These are phyloP conservation scores for Acanthurus lineatus DNA, from an alignment of 2,797 vertebrate species.

Conservation along the genomic window DNA sequence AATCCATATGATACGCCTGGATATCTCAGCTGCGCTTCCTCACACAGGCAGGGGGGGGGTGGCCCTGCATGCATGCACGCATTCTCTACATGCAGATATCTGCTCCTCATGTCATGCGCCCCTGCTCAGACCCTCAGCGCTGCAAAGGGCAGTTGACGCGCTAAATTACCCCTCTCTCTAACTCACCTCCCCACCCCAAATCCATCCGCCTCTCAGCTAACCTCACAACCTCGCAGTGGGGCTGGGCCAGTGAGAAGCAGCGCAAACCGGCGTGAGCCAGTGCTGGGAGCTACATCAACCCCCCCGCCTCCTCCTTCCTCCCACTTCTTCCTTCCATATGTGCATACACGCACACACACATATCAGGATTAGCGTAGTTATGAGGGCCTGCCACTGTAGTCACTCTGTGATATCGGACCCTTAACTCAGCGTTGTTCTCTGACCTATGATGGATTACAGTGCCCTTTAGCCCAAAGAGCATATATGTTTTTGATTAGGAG, in stretches of 20 bases:
- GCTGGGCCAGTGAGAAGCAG: constrained; percentile 77
- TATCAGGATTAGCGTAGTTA: constrained; percentile 25
- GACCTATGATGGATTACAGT: not conserved
- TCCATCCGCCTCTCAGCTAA: constrained; percentile 43
- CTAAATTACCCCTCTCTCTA: constrained; percentile 32
- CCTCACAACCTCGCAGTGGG: constrained; percentile 55
- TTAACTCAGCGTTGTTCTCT: constrained; percentile 1
- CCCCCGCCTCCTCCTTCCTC: constrained; percentile 55
- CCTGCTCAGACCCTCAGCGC: constrained; percentile 44
- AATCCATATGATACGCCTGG: constrained; percentile 20
- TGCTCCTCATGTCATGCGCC: constrained; percentile 34
- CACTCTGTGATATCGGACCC: constrained; percentile 10
- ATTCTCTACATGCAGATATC: constrained; percentile 43
- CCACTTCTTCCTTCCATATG: constrained; percentile 68
- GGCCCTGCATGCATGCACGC: constrained; percentile 13
- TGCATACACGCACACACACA: constrained; percentile 39
- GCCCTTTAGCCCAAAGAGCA: not conserved
- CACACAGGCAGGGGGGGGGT: constrained; percentile 4
- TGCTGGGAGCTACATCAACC: constrained; percentile 57
- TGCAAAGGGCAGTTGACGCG: constrained; percentile 66
- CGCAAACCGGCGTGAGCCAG: constrained; percentile 83
- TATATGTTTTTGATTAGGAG: not conserved
- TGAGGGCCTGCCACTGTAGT: constrained; percentile 41
- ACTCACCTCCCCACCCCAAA: constrained; percentile 35
- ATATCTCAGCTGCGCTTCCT: constrained; percentile 27